Evolutionary conservation across 2,888 invertebrate species (phyloP).

Genomic region (Sphecodes monilicornis): DNA sequence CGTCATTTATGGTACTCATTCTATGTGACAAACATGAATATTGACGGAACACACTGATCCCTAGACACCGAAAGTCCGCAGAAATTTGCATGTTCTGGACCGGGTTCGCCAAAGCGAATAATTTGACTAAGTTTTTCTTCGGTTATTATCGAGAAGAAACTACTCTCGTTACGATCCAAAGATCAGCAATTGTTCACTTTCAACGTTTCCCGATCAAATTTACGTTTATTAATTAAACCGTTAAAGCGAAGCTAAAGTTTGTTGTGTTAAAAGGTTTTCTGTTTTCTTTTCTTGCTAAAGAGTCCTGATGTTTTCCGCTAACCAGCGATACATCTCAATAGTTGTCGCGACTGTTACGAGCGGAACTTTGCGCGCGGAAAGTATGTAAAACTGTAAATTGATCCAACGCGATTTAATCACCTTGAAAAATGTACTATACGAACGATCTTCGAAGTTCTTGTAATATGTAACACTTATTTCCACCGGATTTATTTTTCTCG

Average conservation of each 20-base stretch:
- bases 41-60: background rate
- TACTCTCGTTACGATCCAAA: background rate
- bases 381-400: conserved; percentile 15
- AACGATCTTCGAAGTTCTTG: background rate
- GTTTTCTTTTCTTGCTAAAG: background rate
- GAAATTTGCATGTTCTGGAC: too few species aligned
- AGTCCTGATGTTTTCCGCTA: background rate
- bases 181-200: background rate
- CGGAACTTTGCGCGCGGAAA: background rate
- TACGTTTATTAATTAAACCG: background rate
- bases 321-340: background rate
- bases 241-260: background rate
- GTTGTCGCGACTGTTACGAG: background rate
- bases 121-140: background rate
- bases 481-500: background rate
- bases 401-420: background rate
- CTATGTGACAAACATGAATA: conserved; percentile 3
- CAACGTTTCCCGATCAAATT: background rate
- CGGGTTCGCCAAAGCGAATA: background rate
- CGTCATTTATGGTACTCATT: conserved; percentile 19
- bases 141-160: background rate
- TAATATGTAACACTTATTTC: background rate
- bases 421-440: background rate
- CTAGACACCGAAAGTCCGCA: background rate
- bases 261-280: background rate